phyloP scores from a whole-genome alignment of 2,797 vertebrate species.

The Circus cinereus region DNA sequence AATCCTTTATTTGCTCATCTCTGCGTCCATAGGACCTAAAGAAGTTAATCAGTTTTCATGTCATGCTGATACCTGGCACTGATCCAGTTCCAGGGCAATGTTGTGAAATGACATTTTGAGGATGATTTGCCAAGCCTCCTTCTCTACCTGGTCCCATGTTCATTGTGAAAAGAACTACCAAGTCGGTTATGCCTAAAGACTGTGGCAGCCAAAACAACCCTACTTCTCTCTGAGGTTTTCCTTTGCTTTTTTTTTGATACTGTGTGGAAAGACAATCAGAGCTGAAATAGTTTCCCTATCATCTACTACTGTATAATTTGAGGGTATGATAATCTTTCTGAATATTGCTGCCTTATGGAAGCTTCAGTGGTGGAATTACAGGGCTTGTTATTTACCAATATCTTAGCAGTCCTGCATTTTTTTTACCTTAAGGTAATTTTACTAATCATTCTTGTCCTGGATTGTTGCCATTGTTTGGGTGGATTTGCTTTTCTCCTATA shows the following conservation, averaged over 20 bases:
- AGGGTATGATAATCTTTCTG: neutral
- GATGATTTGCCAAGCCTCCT: neutral
- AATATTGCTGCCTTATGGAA: neutral
- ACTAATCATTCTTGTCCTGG: neutral
- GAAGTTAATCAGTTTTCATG: neutral
- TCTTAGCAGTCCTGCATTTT: neutral
- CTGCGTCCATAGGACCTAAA: rapidly evolving
- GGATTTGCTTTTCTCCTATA: neutral
- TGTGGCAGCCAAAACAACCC: neutral
- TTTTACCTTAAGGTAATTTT: neutral
- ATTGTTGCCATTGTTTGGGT: neutral
- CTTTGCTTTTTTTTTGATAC: neutral
- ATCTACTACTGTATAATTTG: neutral
- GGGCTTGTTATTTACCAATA: neutral
- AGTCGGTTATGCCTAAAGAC: neutral
- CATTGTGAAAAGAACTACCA: neutral
- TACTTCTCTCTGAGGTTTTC: neutral
- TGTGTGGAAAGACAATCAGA: neutral
- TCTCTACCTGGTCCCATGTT: neutral
- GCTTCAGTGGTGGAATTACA: neutral
- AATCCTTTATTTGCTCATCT: neutral
- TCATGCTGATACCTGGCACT: neutral
- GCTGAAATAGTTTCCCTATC: neutral
- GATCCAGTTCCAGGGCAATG: neutral
- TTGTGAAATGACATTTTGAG: neutral